Evolutionary conservation across 2,888 invertebrate genomes (phyloP).

Genomic region (Philereme vetulata): DNA sequence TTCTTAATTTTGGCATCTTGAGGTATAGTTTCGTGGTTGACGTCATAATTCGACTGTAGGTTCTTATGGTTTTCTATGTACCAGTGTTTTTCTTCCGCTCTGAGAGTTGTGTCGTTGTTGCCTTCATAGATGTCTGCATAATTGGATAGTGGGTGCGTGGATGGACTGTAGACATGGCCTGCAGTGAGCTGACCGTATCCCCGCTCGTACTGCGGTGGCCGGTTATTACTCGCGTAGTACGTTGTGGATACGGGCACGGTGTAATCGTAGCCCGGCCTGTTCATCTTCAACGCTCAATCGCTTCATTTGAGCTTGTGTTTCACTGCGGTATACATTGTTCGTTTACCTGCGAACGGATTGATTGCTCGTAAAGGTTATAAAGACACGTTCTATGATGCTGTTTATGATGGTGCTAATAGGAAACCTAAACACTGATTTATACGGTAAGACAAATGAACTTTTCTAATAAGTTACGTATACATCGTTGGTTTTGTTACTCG

Average conservation of each 20-base stretch:
- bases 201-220: slow-evolving; percentile 76
- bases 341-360: slow-evolving; percentile 48
- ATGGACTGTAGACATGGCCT: slow-evolving; percentile 72
- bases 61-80: slow-evolving; percentile 81
- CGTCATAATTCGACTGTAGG: slow-evolving; percentile 68
- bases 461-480: slow-evolving; percentile 56
- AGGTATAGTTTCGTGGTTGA: slow-evolving; percentile 65
- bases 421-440: slow-evolving; percentile 23
- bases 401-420: slow-evolving; percentile 42
- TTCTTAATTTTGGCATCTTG: slow-evolving; percentile 80
- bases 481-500: slow-evolving; percentile 69
- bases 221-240: slow-evolving; percentile 73
- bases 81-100: slow-evolving; percentile 81
- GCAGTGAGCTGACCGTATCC: slow-evolving; percentile 73
- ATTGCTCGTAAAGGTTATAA: slow-evolving; percentile 12
- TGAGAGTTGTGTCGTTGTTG: slow-evolving; percentile 79
- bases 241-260: slow-evolving; percentile 78
- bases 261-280: slow-evolving; percentile 81
- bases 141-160: slow-evolving; percentile 75
- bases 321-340: slow-evolving; percentile 53
- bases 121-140: slow-evolving; percentile 81
- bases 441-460: slow-evolving; percentile 17
- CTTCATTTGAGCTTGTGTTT: slow-evolving; percentile 77
- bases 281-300: slow-evolving; percentile 78
- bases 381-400: slow-evolving; percentile 56